A percentile compares a stretch with the other conserved stretches of the same genome.
Conservation (phyloP, 1,140 invertebrate species). For the Battus philenor region DNA sequence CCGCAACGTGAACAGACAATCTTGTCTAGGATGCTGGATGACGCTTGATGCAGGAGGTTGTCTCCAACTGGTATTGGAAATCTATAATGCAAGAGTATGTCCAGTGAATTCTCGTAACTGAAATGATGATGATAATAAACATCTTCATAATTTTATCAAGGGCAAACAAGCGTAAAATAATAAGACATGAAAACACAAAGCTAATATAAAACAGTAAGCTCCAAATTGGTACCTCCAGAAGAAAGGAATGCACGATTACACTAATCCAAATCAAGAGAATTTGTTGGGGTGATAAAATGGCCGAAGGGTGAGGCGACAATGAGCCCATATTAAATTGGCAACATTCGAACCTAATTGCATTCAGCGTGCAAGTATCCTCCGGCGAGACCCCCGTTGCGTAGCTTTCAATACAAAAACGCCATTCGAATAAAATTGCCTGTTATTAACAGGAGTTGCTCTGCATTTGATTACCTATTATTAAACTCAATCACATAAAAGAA, state of each 20-base stretch:
- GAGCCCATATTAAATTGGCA: slow-evolving; percentile 52
- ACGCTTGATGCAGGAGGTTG: too few species aligned
- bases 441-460: slow-evolving; percentile 5
- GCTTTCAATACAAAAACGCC: slow-evolving; percentile 1
- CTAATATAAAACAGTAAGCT: neutral
- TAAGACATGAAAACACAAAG: too few species aligned
- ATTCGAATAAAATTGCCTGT: slow-evolving; percentile 8
- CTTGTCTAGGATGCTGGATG: too few species aligned
- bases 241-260: slow-evolving; percentile 10
- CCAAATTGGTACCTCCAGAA: neutral
- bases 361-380: slow-evolving; percentile 42
- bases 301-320: slow-evolving; percentile 23
- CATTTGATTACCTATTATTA: slow-evolving; percentile 11
- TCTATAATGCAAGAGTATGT: too few species aligned
- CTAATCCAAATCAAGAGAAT: slow-evolving; percentile 2
- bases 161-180: too few species aligned
- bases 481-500: neutral
- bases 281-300: slow-evolving; percentile 16
- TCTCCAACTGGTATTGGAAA: too few species aligned
- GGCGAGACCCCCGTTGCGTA: slow-evolving; percentile 16
- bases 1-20: too few species aligned
- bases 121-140: too few species aligned
- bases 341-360: slow-evolving; percentile 56
- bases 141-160: too few species aligned
- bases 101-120: too few species aligned